A percentile compares a stretch with the other conserved stretches of the same genome.
Evolutionary conservation across 2,888 invertebrate genomes (phyloP).

Genomic region (Eilema depressum): DNA sequence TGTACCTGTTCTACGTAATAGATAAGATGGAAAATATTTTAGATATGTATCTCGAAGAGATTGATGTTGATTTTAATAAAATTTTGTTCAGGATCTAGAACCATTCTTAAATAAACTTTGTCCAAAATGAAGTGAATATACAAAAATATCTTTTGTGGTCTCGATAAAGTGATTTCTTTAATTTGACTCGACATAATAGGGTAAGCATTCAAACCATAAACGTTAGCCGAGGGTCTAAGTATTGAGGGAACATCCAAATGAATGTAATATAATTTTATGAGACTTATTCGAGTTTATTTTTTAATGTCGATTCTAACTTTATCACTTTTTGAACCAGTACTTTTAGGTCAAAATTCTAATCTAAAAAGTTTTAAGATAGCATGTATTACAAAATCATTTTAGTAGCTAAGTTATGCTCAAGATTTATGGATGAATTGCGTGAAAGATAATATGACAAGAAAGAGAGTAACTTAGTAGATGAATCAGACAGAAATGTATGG

Average conservation of each 20-base stretch:
- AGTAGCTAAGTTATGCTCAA: too few species aligned
- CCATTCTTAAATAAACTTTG: background rate
- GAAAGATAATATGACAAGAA: too few species aligned
- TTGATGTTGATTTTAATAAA: background rate
- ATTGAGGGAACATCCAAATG: slow-evolving; percentile 29
- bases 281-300: slow-evolving; percentile 17
- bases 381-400: too few species aligned
- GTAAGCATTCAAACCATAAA: slow-evolving; percentile 41
- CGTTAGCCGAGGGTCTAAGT: slow-evolving; percentile 36
- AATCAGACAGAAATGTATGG: too few species aligned
- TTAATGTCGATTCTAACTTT: slow-evolving; percentile 10
- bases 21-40: slow-evolving; percentile 14
- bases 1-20: slow-evolving; percentile 29
- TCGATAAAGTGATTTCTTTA: slow-evolving; percentile 36
- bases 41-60: background rate
- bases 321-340: slow-evolving; percentile 2
- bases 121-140: slow-evolving; percentile 19
- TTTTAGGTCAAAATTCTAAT: background rate
- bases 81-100: background rate
- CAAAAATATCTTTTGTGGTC: slow-evolving; percentile 35
- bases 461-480: too few species aligned
- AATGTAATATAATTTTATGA: slow-evolving; percentile 20
- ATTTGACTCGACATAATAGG: slow-evolving; percentile 33
- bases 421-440: too few species aligned
- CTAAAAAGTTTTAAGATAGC: background rate